phyloP scores from a whole-genome alignment of 2,888 invertebrate genomes.

The Litoditis marina region DNA sequence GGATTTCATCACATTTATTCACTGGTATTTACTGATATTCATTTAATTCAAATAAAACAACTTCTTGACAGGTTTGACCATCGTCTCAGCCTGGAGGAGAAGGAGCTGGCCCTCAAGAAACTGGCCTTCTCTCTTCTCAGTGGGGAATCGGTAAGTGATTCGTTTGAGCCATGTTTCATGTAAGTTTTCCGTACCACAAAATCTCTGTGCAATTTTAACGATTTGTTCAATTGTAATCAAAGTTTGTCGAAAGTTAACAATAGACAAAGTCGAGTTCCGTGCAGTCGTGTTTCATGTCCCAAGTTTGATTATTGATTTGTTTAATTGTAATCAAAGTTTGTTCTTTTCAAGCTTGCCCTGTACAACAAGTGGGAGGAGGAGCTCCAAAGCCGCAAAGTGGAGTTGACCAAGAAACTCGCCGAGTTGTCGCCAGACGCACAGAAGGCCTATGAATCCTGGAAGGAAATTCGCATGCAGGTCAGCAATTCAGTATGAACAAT shows the following conservation, averaged over 20 bases:
- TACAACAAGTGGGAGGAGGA: slow-evolving; percentile 58
- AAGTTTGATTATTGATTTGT: background rate
- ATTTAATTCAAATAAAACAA: background rate
- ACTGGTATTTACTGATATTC: background rate
- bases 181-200: background rate
- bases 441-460: slow-evolving; percentile 56
- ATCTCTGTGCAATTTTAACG: background rate
- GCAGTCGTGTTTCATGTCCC: no score
- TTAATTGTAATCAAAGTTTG: background rate
- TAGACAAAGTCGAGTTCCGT: no score
- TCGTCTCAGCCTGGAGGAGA: slow-evolving; percentile 47
- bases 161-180: background rate
- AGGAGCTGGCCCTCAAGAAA: slow-evolving; percentile 52
- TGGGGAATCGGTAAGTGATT: slow-evolving; percentile 49
- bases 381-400: slow-evolving; percentile 47
- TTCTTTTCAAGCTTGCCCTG: slow-evolving; percentile 45
- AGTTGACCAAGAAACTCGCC: slow-evolving; percentile 44
- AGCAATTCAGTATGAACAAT: no score
- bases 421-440: slow-evolving; percentile 49
- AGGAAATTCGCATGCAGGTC: slow-evolving; percentile 49
- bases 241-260: no score
- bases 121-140: slow-evolving; percentile 53
- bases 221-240: background rate
- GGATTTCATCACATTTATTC: background rate
- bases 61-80: slow-evolving; percentile 56